phyloP scores from a whole-genome alignment of 2,797 vertebrate genomes.

The Cyprinodon diabolis region DNA sequence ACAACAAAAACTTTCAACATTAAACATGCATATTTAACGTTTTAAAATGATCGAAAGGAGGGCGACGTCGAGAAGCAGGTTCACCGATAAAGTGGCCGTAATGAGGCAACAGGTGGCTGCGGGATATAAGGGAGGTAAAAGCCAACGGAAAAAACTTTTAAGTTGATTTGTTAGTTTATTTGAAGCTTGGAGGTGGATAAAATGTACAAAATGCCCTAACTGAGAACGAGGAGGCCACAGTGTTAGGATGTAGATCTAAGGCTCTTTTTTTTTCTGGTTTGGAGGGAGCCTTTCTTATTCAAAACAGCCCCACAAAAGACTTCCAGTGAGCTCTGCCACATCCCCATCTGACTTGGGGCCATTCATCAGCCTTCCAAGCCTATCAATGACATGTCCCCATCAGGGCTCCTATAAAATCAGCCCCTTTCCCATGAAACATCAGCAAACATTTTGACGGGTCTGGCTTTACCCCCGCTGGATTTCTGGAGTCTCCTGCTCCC shows the following conservation, averaged over 20 bases:
- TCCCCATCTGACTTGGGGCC: slow-evolving; percentile 99
- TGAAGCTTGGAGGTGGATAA: slow-evolving; percentile 76
- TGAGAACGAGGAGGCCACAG: slow-evolving; percentile 94
- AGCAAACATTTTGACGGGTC: slow-evolving; percentile 99
- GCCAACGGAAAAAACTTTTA: slow-evolving; percentile 54
- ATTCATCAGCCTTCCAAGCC: slow-evolving; percentile 99
- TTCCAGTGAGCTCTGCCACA: slow-evolving; percentile 99
- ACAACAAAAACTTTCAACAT: slow-evolving; percentile 30
- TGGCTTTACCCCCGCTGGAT: slow-evolving; percentile 92
- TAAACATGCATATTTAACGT: slow-evolving; percentile 8
- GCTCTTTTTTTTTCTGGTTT: slow-evolving; percentile 93
- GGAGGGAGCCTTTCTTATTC: slow-evolving; percentile 99
- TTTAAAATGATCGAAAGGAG: slow-evolving; percentile 25
- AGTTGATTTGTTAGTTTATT: slow-evolving; percentile 67
- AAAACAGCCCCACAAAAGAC: slow-evolving; percentile 99
- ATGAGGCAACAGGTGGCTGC: slow-evolving; percentile 72
- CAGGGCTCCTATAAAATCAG: slow-evolving; percentile 99
- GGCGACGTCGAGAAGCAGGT: slow-evolving; percentile 8
- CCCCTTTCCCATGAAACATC: slow-evolving; percentile 99
- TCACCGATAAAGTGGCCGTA: slow-evolving; percentile 17
- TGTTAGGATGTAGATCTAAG: slow-evolving; percentile 97
- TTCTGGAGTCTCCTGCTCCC: slow-evolving; percentile 86
- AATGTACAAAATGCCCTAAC: slow-evolving; percentile 97
- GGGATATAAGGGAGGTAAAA: slow-evolving; percentile 84
- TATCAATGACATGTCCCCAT: slow-evolving; percentile 99